Base-by-base conservation (phyloP, 1,140 invertebrate genomes). In the Adoxophyes honmai region DNA sequence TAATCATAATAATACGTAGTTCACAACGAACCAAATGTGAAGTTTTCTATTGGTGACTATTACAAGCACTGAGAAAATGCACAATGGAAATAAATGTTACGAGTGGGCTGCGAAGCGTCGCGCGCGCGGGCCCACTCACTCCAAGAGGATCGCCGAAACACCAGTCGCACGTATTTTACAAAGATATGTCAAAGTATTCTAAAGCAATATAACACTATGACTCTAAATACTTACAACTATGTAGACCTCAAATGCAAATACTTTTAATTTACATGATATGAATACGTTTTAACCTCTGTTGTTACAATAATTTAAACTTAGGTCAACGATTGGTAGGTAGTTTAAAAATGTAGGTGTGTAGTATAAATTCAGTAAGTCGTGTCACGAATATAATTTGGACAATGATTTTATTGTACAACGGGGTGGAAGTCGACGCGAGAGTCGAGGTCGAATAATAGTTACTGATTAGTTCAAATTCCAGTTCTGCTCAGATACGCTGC, bases 231-330 rank as follows among this genome's bases (percentile, higher is more conserved):
- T 84, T 88, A 86, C 69, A 86, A 70, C 82, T 88, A 88, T 80
- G 73, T 86, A 86, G 85, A 88, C 82, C 85, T 88, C 85, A 88
- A 88, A 88, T 88, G 85, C 85, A 86, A 86, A 83, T 86, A 86
- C 78, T 88, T 86, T 79, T 71, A 84, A 83, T 86, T 88, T 88
- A 88, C 82, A 86, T 88, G 85, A 88, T 88, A 88, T 88, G 85
- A 86, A 84, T 84, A 86, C 85, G 82, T 84, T 75, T 83, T 85
- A 81, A 85, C 77, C 75, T 85, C 78, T 80, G 80, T 77, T 79
- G 80, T 83, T 84, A 84, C 71, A 77, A 74, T 73, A 72, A 59
- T 78, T 76, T 76, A 75, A 72, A 48, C 42, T 48, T 53, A 53
- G 33, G 52, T 53, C 52, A 35, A 36, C 52, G 34, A 36, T 36